phyloP scores from a whole-genome alignment of 2,797 vertebrate genomes.

The Taenioides sp. region DNA sequence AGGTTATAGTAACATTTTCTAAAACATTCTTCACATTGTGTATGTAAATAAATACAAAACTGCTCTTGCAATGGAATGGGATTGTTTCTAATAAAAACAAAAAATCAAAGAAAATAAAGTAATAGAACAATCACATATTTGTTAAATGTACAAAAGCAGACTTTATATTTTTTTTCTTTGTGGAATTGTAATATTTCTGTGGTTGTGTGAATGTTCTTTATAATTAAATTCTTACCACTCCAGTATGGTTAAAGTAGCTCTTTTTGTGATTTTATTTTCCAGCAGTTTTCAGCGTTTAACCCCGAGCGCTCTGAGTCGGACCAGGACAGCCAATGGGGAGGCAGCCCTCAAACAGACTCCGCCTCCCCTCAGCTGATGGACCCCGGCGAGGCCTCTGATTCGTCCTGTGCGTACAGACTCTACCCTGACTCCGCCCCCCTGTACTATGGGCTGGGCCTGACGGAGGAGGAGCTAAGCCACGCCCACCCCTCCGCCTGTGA shows the following conservation, averaged over 20 bases:
- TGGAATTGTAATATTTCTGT: too few relatives aligned
- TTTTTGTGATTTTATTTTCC: constrained; percentile 29
- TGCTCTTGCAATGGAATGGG: too few relatives aligned
- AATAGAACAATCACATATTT: too few relatives aligned
- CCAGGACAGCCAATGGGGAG: constrained; percentile 94
- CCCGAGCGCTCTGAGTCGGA: constrained; percentile 91
- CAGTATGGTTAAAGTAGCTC: constrained; percentile 6
- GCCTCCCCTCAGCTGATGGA: constrained; percentile 93
- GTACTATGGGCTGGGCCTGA: constrained; percentile 86
- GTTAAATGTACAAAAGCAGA: too few relatives aligned
- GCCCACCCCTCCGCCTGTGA: constrained; percentile 85
- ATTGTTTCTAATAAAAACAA: too few relatives aligned
- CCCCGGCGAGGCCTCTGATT: constrained; percentile 76
- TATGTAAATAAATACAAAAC: too few relatives aligned
- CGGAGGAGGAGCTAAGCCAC: constrained; percentile 83
- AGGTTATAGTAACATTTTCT: too few relatives aligned
- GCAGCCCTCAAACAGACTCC: constrained; percentile 87
- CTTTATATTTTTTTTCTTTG: too few relatives aligned
- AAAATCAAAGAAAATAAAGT: too few relatives aligned
- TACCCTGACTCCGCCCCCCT: constrained; percentile 85
- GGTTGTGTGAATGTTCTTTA: too few relatives aligned
- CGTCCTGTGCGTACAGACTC: constrained; percentile 88
- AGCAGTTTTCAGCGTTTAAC: constrained; percentile 90
- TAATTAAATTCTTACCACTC: too few relatives aligned
- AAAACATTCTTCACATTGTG: too few relatives aligned